phyloP scores from a whole-genome alignment of 2,888 invertebrate genomes.

The Timema cristinae region DNA sequence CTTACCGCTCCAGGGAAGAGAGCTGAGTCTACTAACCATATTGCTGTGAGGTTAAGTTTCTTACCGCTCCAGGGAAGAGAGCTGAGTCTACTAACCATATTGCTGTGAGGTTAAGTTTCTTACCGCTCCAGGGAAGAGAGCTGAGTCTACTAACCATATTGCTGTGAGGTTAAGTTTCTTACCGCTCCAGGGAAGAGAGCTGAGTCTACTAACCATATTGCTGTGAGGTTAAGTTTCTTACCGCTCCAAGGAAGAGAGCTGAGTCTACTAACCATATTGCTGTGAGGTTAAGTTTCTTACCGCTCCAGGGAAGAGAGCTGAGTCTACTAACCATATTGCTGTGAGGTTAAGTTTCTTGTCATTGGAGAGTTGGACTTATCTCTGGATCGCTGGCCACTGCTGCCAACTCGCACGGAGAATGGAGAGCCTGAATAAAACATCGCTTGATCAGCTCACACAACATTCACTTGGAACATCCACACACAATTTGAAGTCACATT shows the following conservation, averaged over 20 bases:
- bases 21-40: too few relatives aligned
- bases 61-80: too few relatives aligned
- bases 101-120: not conserved
- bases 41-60: not conserved
- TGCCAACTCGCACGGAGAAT: slow-evolving; percentile 78
- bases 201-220: not conserved
- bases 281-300: not conserved
- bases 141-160: too few relatives aligned
- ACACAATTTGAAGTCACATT: too few relatives aligned
- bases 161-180: not conserved
- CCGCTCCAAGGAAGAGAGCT: too few relatives aligned
- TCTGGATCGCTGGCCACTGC: slow-evolving; percentile 46
- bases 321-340: not conserved
- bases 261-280: not conserved
- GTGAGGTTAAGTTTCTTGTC: not conserved
- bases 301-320: too few relatives aligned
- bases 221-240: not conserved
- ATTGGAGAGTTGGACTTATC: slow-evolving; percentile 25
- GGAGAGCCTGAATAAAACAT: slow-evolving; percentile 58
- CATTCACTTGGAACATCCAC: too few relatives aligned
- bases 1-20: not conserved
- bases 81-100: too few relatives aligned
- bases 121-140: too few relatives aligned
- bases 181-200: too few relatives aligned
- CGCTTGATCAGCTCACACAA: too few relatives aligned